Percentiles rank a stretch among this genome's conserved stretches.
Evolutionary conservation across 2,888 invertebrate species (phyloP).

Genomic region (Perizoma flavofasciatum): DNA sequence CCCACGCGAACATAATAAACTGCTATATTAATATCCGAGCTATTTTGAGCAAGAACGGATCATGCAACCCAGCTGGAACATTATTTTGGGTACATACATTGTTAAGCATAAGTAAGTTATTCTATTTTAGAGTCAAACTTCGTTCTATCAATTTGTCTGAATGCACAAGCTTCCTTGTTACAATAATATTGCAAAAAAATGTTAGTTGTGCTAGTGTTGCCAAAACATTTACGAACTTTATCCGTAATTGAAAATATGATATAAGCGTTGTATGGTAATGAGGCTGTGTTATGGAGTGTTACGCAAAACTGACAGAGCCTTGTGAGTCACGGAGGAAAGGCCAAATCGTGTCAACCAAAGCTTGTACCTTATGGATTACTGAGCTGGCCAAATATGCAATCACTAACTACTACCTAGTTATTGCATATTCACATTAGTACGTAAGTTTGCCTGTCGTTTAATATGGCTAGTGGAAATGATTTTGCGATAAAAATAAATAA

Average conservation of each 20-base stretch:
- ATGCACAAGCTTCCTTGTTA: constrained; percentile 6
- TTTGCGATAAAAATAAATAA: no score
- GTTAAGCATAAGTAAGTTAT: no score
- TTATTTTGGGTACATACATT: no score
- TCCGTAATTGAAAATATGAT: constrained; percentile 41
- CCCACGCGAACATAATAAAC: constrained; percentile 24
- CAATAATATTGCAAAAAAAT: constrained; percentile 30
- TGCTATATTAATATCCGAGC: constrained; percentile 19
- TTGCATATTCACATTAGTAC: no score
- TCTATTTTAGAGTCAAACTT: neutral
- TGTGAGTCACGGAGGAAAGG: constrained; percentile 48
- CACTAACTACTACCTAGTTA: constrained; percentile 14
- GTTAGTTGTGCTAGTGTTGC: constrained; percentile 21
- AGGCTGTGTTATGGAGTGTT: constrained; percentile 43
- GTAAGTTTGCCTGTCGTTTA: no score
- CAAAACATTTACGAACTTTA: constrained; percentile 25
- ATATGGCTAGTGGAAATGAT: no score
- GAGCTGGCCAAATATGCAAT: constrained; percentile 28
- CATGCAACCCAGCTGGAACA: no score
- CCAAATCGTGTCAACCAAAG: constrained; percentile 36
- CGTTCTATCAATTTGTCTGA: constrained; percentile 1
- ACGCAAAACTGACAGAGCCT: constrained; percentile 37
- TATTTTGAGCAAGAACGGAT: constrained; percentile 16
- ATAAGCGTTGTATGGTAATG: constrained; percentile 43
- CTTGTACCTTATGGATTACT: constrained; percentile 23